These are phyloP conservation scores for Hypothenemus hampei DNA, from an alignment of 1,140 invertebrate species.

Conservation along the genomic window DNA sequence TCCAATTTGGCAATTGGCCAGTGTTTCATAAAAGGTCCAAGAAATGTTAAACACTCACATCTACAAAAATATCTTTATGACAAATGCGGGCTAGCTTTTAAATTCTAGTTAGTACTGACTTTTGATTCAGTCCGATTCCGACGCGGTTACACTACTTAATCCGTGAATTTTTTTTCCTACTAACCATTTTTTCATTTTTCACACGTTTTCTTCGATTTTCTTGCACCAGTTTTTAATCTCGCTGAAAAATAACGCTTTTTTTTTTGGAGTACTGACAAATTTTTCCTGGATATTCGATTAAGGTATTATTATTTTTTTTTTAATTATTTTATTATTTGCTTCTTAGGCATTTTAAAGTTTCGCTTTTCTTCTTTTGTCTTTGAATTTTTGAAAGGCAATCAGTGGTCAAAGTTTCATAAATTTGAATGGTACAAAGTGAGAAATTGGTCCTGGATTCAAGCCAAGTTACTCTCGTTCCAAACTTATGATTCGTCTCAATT, in stretches of 20 bases:
- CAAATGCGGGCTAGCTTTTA: constrained; percentile 18
- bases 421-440: too few relatives aligned
- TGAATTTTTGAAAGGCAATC: too few relatives aligned
- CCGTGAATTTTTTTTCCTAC: constrained; percentile 7
- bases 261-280: not conserved
- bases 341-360: too few relatives aligned
- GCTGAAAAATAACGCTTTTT: too few relatives aligned
- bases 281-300: not conserved
- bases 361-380: too few relatives aligned
- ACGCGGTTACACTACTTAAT: constrained; percentile 3
- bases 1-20: too few relatives aligned
- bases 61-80: constrained; percentile 20
- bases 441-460: too few relatives aligned
- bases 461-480: too few relatives aligned
- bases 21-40: not conserved
- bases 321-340: too few relatives aligned
- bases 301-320: too few relatives aligned
- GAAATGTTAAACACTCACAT: not conserved
- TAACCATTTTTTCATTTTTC: not conserved
- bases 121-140: constrained; percentile 20
- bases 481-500: too few relatives aligned
- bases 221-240: not conserved
- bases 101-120: constrained; percentile 2
- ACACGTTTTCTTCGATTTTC: not conserved
- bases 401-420: too few relatives aligned